Evolutionary conservation across 2,888 invertebrate genomes (phyloP).

Genomic region (Pseudococcus longispinus): DNA sequence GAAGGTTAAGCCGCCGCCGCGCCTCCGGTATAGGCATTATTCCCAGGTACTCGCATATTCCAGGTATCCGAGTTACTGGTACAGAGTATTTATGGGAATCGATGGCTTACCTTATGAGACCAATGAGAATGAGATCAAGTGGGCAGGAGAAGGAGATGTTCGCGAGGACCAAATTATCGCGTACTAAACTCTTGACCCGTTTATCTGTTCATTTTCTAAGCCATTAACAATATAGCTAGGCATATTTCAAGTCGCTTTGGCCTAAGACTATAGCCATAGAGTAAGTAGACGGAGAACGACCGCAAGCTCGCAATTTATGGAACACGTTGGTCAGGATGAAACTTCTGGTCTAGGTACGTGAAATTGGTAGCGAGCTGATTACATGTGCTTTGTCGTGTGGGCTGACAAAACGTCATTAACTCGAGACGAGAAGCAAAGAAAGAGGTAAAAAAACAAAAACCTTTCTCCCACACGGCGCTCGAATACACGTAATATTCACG

Average conservation of each 20-base stretch:
- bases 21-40: neutral
- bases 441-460: neutral
- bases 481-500: conserved; percentile 16
- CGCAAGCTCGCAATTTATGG: neutral
- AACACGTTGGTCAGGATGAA: neutral
- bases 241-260: neutral
- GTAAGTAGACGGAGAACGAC: neutral
- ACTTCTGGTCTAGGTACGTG: neutral
- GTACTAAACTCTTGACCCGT: conserved; percentile 16
- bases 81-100: neutral
- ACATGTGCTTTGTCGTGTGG: conserved; percentile 26
- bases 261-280: neutral
- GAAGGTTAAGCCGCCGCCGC: neutral
- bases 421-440: neutral
- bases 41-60: neutral
- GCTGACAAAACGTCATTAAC: conserved; percentile 25
- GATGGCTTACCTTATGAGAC: neutral
- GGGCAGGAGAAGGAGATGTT: conserved; percentile 31
- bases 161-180: neutral
- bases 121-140: conserved; percentile 11
- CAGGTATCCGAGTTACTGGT: neutral
- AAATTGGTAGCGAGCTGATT: conserved; percentile 6
- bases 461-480: conserved; percentile 3
- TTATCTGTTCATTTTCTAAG: neutral
- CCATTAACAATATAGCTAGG: conserved; percentile 12